Base-by-base conservation (phyloP, 37 sponge, comb jelly and placozoan genomes). In the Aplysina aerophoba region DNA sequence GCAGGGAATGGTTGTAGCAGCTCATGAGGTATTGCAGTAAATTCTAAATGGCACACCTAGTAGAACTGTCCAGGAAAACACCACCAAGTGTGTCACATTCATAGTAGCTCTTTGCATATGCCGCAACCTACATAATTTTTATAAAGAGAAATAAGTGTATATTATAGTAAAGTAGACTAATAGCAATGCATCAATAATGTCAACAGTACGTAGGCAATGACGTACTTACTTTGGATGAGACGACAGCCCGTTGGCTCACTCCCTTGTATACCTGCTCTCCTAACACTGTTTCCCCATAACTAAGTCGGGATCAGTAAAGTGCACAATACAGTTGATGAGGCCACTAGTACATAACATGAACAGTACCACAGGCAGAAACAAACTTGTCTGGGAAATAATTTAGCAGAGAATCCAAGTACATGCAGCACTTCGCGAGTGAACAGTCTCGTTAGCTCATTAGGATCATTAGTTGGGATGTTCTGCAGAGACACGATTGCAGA, bases 401-500 rank as follows among this genome's bases (percentile, higher is more conserved):
- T 41, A 25, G 37, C 53, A 4, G 78, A 75, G 53, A 75, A 75
- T 41, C 78, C 78, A 17, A 75, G 54, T 40, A 24, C 25, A 50
- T 75, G 78, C 53, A 75, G 50, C 20, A 75, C 3, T 41, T 75
- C 54, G 11, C 41, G 78, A 36, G 54, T 44, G 15, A 75, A 36
- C n/a, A 75, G 16, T 53, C 78, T 38, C 16, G 4, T 30, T 35
- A 69, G 28, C 17, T 69, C 28, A 30, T 11, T 16, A 4, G 28
- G 28, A 30, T 34, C 2, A 30, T 27, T 27, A 30, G 28, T 31
- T 69, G 34, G 71, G 6, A 69, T 69, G 34, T 34, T 69, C 28
- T 69, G 28, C 71, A 34, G 71, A 31, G 71, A n/a, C 17, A 30
- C 11, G 30, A 69, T 11, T 6, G 24, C 28, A 62, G 5, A 62